A percentile compares a stretch with the other conserved stretches of the same genome.
Evolutionary conservation across 2,888 invertebrate genomes (phyloP).

Genomic region (Phortica okadai): DNA sequence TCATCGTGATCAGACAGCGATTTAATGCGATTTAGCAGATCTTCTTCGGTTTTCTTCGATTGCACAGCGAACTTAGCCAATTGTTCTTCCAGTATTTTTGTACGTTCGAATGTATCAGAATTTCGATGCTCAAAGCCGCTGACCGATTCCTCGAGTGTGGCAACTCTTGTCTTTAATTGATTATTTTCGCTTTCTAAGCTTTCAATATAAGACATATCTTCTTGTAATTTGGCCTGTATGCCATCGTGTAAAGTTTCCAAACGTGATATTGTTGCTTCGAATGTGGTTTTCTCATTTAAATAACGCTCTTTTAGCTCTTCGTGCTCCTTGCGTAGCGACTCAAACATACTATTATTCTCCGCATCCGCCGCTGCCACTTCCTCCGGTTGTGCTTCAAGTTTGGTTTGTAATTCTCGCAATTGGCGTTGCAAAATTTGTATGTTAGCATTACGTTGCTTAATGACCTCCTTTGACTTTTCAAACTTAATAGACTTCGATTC

Average conservation of each 20-base stretch:
- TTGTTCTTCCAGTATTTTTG: constrained; percentile 80
- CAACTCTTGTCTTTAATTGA: constrained; percentile 81
- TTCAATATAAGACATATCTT: constrained; percentile 85
- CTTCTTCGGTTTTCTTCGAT: constrained; percentile 81
- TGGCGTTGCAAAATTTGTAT: constrained; percentile 75
- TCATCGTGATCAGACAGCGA: constrained; percentile 81
- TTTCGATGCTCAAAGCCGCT: constrained; percentile 80
- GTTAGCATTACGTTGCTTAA: constrained; percentile 79
- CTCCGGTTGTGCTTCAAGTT: constrained; percentile 60
- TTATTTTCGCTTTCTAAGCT: constrained; percentile 82
- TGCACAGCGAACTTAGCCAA: constrained; percentile 81
- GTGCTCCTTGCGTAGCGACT: constrained; percentile 55
- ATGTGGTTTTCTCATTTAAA: constrained; percentile 62
- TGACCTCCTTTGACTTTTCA: constrained; percentile 77
- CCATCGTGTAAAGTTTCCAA: constrained; percentile 73
- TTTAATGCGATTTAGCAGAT: constrained; percentile 80
- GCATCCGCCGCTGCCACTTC: constrained; percentile 49
- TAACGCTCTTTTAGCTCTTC: constrained; percentile 56
- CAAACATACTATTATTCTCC: constrained; percentile 44
- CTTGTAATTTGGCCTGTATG: constrained; percentile 83
- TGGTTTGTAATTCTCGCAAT: constrained; percentile 58
- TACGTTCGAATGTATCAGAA: constrained; percentile 80
- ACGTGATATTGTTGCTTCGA: constrained; percentile 66
- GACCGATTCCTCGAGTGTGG: constrained; percentile 82
- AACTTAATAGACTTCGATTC: constrained; percentile 78